Conservation (phyloP, 2,113 vertebrate species). For the Pogona vitticeps region DNA sequence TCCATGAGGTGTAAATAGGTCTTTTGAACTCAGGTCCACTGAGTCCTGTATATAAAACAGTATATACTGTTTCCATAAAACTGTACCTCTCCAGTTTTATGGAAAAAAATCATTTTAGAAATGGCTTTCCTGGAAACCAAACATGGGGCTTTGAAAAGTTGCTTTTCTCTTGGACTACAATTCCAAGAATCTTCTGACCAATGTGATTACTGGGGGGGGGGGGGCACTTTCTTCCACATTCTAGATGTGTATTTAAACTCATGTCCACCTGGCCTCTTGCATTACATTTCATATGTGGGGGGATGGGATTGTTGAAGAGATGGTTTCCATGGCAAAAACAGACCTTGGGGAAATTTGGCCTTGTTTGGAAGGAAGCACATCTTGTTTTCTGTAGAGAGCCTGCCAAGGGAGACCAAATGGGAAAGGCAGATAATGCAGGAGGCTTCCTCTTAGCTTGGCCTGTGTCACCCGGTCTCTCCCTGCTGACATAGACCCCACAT, state of each 20-base stretch:
- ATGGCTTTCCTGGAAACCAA: neutral
- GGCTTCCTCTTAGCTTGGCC: slow-evolving; percentile 29
- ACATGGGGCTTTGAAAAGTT: too few relatives aligned
- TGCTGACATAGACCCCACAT: neutral
- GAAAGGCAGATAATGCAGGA: slow-evolving; percentile 46
- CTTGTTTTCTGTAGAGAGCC: rapidly evolving
- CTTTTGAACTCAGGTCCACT: neutral
- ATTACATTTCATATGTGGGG: neutral
- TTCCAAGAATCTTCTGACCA: neutral
- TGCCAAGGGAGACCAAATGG: slow-evolving; percentile 40
- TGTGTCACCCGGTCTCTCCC: neutral
- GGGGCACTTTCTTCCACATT: neutral
- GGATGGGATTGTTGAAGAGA: neutral
- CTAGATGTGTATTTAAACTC: neutral
- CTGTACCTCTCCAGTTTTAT: neutral
- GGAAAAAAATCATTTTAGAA: neutral
- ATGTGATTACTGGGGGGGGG: too few relatives aligned
- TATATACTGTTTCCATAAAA: too few relatives aligned
- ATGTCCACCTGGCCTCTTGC: neutral
- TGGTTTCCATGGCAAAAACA: neutral
- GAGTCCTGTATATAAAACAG: too few relatives aligned
- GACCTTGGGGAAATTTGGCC: neutral
- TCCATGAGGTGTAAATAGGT: neutral
- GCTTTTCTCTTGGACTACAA: too few relatives aligned
- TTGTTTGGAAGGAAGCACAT: neutral